Percentiles rank a stretch among this genome's conserved stretches.
These are phyloP conservation scores for Geotrupes spiniger DNA, from an alignment of 2,888 invertebrate genomes.

Conservation along the genomic window DNA sequence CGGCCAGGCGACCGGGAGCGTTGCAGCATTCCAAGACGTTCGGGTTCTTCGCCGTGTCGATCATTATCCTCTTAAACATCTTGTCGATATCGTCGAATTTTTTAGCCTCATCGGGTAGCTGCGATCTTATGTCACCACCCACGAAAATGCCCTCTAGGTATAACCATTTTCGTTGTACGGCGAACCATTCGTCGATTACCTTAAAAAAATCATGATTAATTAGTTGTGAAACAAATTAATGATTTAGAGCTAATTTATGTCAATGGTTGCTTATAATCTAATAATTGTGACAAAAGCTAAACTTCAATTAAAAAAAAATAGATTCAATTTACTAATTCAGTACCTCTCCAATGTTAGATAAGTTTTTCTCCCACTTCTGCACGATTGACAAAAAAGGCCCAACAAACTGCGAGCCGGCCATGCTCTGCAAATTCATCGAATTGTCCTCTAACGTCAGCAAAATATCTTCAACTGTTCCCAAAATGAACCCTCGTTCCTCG, in stretches of 20 bases:
- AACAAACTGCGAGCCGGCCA: constrained; percentile 87
- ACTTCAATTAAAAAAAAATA: constrained; percentile 40
- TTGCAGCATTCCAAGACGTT: constrained; percentile 79
- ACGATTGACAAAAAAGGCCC: constrained; percentile 83
- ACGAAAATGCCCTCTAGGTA: constrained; percentile 91
- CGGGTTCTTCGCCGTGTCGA: constrained; percentile 75
- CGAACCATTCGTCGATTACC: constrained; percentile 77
- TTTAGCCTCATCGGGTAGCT: constrained; percentile 85
- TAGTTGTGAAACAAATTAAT: too few species aligned
- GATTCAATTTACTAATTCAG: too few species aligned
- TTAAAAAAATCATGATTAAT: background rate
- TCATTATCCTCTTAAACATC: constrained; percentile 78
- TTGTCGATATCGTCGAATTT: constrained; percentile 89
- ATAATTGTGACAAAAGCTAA: too few species aligned
- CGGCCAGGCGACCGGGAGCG: constrained; percentile 66
- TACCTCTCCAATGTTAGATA: constrained; percentile 76
- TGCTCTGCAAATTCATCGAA: constrained; percentile 85
- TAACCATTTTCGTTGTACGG: constrained; percentile 86
- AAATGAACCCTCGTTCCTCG: constrained; percentile 76
- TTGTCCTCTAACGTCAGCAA: constrained; percentile 82
- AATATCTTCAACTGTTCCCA: constrained; percentile 83
- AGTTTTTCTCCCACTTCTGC: constrained; percentile 79
- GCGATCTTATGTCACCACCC: constrained; percentile 81
- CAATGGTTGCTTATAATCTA: too few species aligned
- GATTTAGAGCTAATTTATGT: too few species aligned